Percentiles rank a stretch among this genome's conserved stretches.
phyloP scores from a whole-genome alignment of 2,113 vertebrate genomes.

The Oceanites oceanicus region DNA sequence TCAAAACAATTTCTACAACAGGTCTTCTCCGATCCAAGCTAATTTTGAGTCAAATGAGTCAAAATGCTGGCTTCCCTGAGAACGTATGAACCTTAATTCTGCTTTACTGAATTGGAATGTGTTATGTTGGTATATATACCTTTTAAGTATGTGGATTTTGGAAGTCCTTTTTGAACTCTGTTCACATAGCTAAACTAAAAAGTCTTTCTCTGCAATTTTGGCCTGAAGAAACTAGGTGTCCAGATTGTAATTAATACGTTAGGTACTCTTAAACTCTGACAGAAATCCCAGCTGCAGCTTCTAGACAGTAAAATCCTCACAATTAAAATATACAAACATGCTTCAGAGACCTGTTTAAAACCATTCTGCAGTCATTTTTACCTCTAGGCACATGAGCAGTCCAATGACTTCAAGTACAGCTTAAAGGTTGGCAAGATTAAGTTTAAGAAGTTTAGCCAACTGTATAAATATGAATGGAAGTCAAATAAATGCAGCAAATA shows the following conservation, averaged over 20 bases:
- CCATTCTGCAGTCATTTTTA: not conserved
- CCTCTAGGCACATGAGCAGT: not conserved
- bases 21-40: not conserved
- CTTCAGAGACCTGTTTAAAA: not conserved
- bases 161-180: not conserved
- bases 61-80: not conserved
- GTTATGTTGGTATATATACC: not conserved
- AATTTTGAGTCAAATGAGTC: not conserved
- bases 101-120: not conserved
- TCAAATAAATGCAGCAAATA: not conserved
- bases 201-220: not conserved
- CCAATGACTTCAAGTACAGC: not conserved
- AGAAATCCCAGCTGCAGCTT: not conserved
- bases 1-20: not conserved
- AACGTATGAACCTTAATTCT: not conserved
- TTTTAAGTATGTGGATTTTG: not conserved
- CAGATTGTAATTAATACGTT: not conserved
- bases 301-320: not conserved
- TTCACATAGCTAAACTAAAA: not conserved
- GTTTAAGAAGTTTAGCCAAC: not conserved
- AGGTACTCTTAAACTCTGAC: not conserved
- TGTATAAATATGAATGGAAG: not conserved
- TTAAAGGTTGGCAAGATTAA: conserved; percentile 4
- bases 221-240: not conserved
- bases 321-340: not conserved